These are phyloP conservation scores for Cyanoderma ruficeps DNA, from an alignment of 2,113 vertebrate genomes.

Conservation along the genomic window DNA sequence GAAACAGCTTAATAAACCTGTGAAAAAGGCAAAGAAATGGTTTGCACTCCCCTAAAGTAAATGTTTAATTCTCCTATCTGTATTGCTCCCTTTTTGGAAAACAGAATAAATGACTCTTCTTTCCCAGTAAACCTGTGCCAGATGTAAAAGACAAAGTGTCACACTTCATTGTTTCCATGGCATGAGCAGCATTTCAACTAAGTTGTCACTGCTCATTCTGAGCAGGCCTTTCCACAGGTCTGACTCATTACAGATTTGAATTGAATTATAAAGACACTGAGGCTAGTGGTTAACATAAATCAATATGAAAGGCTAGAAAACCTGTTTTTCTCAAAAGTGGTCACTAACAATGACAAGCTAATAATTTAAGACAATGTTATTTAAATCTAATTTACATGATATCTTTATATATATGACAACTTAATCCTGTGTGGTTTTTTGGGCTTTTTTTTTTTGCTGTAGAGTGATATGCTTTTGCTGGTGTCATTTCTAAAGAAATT, in stretches of 20 bases:
- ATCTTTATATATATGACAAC: not conserved
- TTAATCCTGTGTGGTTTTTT: not conserved
- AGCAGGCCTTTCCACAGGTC: not conserved
- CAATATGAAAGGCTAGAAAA: not conserved
- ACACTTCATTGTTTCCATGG: slow-evolving; percentile 33
- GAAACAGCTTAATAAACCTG: not conserved
- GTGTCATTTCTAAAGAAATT: not conserved
- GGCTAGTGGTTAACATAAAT: not conserved
- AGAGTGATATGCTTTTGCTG: not conserved
- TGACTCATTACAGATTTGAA: slow-evolving; percentile 40
- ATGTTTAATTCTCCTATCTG: not conserved
- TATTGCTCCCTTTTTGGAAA: not conserved
- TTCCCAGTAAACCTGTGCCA: slow-evolving; percentile 1
- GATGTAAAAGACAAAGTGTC: slow-evolving; percentile 36
- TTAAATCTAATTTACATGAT: slow-evolving; percentile 22
- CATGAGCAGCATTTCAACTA: slow-evolving; percentile 36
- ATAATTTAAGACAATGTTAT: slow-evolving; percentile 7
- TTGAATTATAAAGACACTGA: slow-evolving; percentile 4
- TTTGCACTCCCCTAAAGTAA: not conserved
- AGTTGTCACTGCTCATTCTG: slow-evolving; percentile 18
- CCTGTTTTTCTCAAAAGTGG: not conserved
- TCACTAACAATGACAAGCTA: not conserved
- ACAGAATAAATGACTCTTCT: not conserved
- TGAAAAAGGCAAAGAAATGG: not conserved
- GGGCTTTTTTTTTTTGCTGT: not conserved